phyloP scores from a whole-genome alignment of 2,888 invertebrate species.

The Bombyx huttoni region DNA sequence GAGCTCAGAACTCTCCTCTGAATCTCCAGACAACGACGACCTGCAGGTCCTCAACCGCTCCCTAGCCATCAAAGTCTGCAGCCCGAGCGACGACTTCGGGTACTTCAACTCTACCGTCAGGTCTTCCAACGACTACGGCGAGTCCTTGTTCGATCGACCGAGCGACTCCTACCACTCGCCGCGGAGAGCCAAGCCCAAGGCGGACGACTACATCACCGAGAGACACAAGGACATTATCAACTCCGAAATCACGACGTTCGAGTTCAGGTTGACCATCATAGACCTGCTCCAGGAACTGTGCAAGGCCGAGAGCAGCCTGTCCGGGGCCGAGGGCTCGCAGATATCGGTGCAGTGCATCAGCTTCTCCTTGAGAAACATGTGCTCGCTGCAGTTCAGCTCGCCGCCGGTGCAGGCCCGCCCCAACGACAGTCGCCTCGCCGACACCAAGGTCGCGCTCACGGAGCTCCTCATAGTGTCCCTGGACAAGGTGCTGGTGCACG shows the following conservation, averaged over 20 bases:
- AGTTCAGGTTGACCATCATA: conserved; percentile 71
- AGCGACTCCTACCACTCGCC: conserved; percentile 37
- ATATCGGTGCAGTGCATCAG: conserved; percentile 73
- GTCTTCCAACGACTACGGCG: conserved; percentile 42
- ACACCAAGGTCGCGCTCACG: conserved; percentile 68
- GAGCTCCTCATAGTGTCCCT: conserved; percentile 71
- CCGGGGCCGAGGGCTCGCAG: conserved; percentile 66
- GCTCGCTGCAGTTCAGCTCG: conserved; percentile 73
- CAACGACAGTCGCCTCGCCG: conserved; percentile 47
- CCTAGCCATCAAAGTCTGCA: conserved; percentile 64
- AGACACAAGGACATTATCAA: conserved; percentile 64
- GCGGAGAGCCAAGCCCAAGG: conserved; percentile 51
- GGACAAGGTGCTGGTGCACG: conserved; percentile 65
- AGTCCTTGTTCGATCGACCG: conserved; percentile 45
- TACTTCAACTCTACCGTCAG: conserved; percentile 68
- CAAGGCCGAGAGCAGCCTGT: conserved; percentile 62
- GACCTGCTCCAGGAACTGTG: conserved; percentile 70
- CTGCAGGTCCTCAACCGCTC: conserved; percentile 63
- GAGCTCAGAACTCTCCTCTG: conserved; percentile 44
- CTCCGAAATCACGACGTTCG: conserved; percentile 64
- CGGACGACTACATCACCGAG: conserved; percentile 68
- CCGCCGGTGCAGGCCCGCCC: conserved; percentile 32
- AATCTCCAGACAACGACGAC: conserved; percentile 61
- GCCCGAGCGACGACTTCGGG: conserved; percentile 74
- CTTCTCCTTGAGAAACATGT: conserved; percentile 73